Conservation (phyloP, 2,888 invertebrate genomes). For the Hanleya hanleyi region DNA sequence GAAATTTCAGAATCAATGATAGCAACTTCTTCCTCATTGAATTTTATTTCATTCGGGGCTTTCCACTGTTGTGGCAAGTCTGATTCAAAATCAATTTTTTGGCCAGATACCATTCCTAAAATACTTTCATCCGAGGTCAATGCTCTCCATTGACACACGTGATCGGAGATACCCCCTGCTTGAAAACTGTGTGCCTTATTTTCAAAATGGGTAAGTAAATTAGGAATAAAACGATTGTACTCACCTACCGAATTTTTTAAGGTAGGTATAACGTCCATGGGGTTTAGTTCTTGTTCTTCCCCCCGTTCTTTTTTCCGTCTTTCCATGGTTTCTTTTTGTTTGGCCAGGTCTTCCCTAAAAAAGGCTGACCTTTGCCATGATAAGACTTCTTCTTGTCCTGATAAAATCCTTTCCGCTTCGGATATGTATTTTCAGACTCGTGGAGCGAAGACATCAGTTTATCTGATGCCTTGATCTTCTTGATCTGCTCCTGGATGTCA, state of each 20-base stretch:
- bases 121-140: neutral
- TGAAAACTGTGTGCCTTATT: neutral
- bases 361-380: neutral
- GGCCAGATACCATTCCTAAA: neutral
- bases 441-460: neutral
- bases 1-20: constrained; percentile 19
- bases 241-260: neutral
- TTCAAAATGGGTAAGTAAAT: neutral
- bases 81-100: neutral
- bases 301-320: neutral
- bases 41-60: constrained; percentile 5
- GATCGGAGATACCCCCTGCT: neutral
- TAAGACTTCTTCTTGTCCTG: neutral
- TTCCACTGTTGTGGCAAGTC: neutral
- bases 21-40: neutral
- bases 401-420: neutral
- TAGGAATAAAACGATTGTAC: neutral
- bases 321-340: neutral
- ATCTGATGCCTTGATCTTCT: neutral
- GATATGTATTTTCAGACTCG: neutral
- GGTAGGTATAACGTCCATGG: neutral
- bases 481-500: no score
- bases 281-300: neutral
- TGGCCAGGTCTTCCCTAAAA: neutral
- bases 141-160: neutral